A percentile compares a stretch with the other conserved stretches of the same genome.
These are phyloP conservation scores for Caenorhabditis doughertyi DNA, from an alignment of 2,888 invertebrate genomes.

Conservation along the genomic window DNA sequence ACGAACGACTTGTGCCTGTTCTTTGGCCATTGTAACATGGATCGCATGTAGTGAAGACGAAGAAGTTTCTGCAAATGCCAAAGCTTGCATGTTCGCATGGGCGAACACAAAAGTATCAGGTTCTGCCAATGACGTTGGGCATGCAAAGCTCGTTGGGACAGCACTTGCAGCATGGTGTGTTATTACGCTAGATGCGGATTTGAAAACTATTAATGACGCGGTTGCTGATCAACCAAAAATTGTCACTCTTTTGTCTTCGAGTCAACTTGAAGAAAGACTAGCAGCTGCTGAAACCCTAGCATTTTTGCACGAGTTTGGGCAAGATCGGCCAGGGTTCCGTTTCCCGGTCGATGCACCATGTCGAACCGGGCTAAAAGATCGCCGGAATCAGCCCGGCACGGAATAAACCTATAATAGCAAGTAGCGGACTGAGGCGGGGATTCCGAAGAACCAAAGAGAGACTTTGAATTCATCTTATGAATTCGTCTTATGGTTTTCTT, in stretches of 20 bases:
- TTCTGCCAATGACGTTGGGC: conserved; percentile 83
- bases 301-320: conserved; percentile 87
- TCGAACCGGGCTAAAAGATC: too few species aligned
- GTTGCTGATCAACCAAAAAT: conserved; percentile 60
- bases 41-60: conserved; percentile 66
- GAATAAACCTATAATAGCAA: too few species aligned
- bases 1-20: conserved; percentile 60
- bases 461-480: too few species aligned
- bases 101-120: conserved; percentile 81
- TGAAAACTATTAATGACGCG: conserved; percentile 41
- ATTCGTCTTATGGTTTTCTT: too few species aligned
- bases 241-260: conserved; percentile 47
- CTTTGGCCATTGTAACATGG: conserved; percentile 64
- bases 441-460: too few species aligned
- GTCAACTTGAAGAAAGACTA: conserved; percentile 68
- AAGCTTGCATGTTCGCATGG: conserved; percentile 71
- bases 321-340: conserved; percentile 79
- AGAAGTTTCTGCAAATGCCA: conserved; percentile 52
- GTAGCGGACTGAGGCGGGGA: too few species aligned
- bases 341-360: too few species aligned
- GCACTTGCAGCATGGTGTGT: conserved; percentile 95
- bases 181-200: conserved; percentile 86
- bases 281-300: conserved; percentile 89
- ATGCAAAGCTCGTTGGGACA: conserved; percentile 89
- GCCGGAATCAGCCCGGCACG: too few species aligned